Evolutionary conservation across 1,140 invertebrate species (phyloP), one percentile per base, ranked within the genome.

Genomic region (Brachionus angularis): DNA sequence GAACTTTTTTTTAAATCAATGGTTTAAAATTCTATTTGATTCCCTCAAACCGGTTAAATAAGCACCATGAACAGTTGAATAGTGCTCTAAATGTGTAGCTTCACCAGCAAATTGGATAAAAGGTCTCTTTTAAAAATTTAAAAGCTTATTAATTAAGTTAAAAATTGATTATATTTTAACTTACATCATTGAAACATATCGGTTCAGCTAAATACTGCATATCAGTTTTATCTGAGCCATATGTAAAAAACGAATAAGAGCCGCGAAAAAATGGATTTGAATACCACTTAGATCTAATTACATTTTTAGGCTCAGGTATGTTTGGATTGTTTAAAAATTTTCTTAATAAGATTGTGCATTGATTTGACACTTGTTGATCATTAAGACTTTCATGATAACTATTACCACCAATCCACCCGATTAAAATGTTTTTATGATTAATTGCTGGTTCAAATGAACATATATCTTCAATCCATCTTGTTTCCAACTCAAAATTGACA

Each of bases 41-140:
- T 90, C 90, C n/a, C 87, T 86, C 75, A 90, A 85, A 1, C 93
- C 92, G 36, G 88, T 90, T 23, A 95, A 82, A 77, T 91, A 92
- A 4, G 92, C 93, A 10, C 92, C 93, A 78, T 96, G 92, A 27
- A 91, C 91, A 4, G 92, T 96, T 16, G 91, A 94, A 79, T 93
- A 96, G 79, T 93, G 95, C 76, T 86, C 89, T 75, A 88, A 88
- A 82, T 96, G 92, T 3, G 91, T 95, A 73, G 94, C 91, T 83
- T 96, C 92, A 16, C 93, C 92, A 73, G 91, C 91, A 85, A 95
- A 95, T 71, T 90, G 80, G 70, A 93, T 78, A 12, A 84, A 83
- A 55, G 89, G 89, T 88, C 91, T 33, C 67, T 70, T 3, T 42
- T 21, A 31, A 33, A 21, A 1, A 58, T 7, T 18, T 29, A n/a